phyloP scores from a whole-genome alignment of 2,797 vertebrate genomes.

The Dermochelys coriacea region DNA sequence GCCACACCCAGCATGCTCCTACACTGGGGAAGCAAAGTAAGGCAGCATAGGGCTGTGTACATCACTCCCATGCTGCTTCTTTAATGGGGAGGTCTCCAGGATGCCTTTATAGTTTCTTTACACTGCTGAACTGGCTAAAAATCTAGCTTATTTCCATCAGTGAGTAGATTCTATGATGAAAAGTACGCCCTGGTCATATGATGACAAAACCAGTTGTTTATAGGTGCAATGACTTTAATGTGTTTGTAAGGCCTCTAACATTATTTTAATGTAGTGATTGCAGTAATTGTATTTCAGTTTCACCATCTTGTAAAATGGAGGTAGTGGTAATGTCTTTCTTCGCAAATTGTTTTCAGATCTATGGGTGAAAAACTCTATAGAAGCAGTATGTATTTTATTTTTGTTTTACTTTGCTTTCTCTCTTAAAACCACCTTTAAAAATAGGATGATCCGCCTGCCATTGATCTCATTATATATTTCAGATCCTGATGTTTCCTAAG shows the following conservation, averaged over 20 bases:
- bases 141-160: background rate
- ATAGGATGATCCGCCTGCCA: conserved; percentile 44
- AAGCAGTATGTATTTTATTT: background rate
- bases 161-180: background rate
- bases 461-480: conserved; percentile 38
- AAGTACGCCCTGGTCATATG: background rate
- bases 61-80: background rate
- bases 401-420: conserved; percentile 43
- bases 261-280: background rate
- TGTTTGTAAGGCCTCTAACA: background rate
- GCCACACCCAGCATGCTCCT: background rate
- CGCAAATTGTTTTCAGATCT: background rate
- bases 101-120: background rate
- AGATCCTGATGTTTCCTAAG: background rate
- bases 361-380: background rate
- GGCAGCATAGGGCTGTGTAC: background rate
- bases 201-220: background rate
- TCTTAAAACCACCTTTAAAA: conserved; percentile 32
- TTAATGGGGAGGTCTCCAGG: background rate
- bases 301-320: background rate
- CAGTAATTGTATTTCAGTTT: background rate
- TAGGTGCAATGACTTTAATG: background rate
- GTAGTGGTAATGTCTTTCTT: background rate
- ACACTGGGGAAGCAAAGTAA: background rate
- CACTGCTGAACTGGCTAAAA: background rate